A percentile compares a stretch with the other conserved stretches of the same genome.
Conservation (phyloP, 2,888 invertebrate genomes). For the Cephus sareptanus region DNA sequence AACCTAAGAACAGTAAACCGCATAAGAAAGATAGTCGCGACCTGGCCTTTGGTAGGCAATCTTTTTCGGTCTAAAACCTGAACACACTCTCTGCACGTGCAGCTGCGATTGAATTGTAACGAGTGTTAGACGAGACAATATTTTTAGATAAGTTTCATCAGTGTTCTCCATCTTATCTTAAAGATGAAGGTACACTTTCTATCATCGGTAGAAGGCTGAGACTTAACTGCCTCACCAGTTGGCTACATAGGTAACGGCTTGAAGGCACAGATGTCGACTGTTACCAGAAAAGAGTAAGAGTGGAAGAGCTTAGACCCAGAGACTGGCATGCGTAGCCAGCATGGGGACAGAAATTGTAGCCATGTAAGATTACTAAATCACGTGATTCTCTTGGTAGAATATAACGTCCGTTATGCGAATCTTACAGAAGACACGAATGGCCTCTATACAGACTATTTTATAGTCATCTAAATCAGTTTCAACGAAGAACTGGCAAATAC, state of each 20-base stretch:
- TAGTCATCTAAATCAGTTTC: too few relatives aligned
- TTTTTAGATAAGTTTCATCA: not conserved
- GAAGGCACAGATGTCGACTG: not conserved
- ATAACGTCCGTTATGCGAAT: not conserved
- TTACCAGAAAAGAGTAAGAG: not conserved
- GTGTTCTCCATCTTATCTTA: not conserved
- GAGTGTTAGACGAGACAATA: not conserved
- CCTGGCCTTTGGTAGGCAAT: not conserved
- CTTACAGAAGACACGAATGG: not conserved
- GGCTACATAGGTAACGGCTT: not conserved
- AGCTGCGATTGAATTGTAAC: not conserved
- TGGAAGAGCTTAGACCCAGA: not conserved
- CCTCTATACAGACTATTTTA: too few relatives aligned
- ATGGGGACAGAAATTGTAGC: not conserved
- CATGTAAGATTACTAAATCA: not conserved
- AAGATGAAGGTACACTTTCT: not conserved
- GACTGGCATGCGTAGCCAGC: not conserved
- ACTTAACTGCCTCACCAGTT: not conserved
- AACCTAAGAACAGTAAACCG: not conserved
- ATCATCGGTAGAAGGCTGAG: not conserved
- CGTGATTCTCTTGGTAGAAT: not conserved
- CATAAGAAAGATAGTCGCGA: not conserved
- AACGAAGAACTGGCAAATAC: too few relatives aligned
- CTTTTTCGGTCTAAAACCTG: not conserved
- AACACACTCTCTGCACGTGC: not conserved